These are phyloP conservation scores for Gambelia wislizenii DNA, from an alignment of 2,797 vertebrate genomes.

Conservation along the genomic window DNA sequence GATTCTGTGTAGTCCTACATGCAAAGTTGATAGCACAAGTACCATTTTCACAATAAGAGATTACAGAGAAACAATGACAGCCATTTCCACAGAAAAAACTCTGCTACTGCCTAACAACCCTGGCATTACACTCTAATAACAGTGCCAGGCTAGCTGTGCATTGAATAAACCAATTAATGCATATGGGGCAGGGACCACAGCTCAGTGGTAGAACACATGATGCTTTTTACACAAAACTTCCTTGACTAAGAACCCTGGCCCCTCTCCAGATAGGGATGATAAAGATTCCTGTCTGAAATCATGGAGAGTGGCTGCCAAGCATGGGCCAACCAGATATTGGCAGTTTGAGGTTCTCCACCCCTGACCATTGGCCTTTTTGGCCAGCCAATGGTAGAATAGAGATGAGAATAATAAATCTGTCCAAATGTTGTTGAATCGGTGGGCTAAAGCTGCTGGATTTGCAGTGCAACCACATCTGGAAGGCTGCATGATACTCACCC, in stretches of 20 bases:
- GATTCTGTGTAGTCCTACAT: neutral
- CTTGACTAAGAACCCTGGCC: neutral
- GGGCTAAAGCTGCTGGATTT: too few species aligned
- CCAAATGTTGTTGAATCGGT: neutral
- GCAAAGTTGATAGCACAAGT: neutral
- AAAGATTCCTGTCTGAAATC: too few species aligned
- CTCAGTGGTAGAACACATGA: neutral
- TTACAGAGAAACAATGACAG: too few species aligned
- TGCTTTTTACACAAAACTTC: neutral
- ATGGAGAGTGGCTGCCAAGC: too few species aligned
- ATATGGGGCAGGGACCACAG: neutral
- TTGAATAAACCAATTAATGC: neutral
- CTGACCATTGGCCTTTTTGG: neutral
- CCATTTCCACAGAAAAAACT: neutral
- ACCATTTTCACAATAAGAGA: neutral
- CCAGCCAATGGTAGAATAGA: neutral
- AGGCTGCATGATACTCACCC: neutral
- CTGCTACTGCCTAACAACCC: neutral
- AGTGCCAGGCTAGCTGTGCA: neutral
- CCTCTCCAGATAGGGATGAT: neutral
- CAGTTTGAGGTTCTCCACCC: too few species aligned
- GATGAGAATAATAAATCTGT: neutral
- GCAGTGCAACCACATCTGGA: too few species aligned
- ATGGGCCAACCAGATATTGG: too few species aligned
- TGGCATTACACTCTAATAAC: neutral